Evolutionary conservation across 2,888 invertebrate genomes (phyloP).

Genomic region (Scelioninae gen. 1): DNA sequence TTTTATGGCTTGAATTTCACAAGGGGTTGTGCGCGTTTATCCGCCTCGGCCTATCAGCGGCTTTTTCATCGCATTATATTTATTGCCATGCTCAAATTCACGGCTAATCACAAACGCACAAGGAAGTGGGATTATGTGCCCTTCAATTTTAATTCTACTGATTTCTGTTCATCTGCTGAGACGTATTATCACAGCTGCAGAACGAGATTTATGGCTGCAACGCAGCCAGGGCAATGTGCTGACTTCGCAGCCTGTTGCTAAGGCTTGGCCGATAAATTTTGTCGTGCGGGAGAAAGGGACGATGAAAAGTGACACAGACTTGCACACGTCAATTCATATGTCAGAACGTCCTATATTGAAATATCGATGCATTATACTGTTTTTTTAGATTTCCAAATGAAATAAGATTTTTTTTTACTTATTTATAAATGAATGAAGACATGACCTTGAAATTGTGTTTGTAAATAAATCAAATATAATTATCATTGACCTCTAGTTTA

Average conservation of each 20-base stretch:
- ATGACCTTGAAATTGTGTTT: not conserved
- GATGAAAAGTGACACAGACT: constrained; percentile 24
- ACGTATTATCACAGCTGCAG: constrained; percentile 63
- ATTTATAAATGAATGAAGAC: no score
- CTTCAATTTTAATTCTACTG: constrained; percentile 62
- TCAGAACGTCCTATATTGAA: constrained; percentile 2
- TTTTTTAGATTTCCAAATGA: no score
- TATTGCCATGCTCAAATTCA: constrained; percentile 47
- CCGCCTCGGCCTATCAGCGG: constrained; percentile 20
- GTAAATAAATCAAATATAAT: not conserved
- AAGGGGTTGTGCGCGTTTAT: constrained; percentile 11
- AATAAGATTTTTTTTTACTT: no score
- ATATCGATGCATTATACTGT: no score
- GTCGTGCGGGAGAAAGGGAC: constrained; percentile 14
- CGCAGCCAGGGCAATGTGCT: constrained; percentile 40
- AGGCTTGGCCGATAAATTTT: constrained; percentile 53
- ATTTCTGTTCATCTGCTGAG: constrained; percentile 58
- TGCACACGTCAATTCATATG: constrained; percentile 33
- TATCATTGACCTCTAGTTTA: not conserved
- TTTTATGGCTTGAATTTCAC: constrained; percentile 13
- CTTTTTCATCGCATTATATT: constrained; percentile 49
- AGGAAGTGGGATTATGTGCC: constrained; percentile 50
- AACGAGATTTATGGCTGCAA: constrained; percentile 58
- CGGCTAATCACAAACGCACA: constrained; percentile 46
- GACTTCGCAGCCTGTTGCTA: constrained; percentile 52